phyloP scores from a whole-genome alignment of 2,797 vertebrate genomes.

The Smutsia gigantea region DNA sequence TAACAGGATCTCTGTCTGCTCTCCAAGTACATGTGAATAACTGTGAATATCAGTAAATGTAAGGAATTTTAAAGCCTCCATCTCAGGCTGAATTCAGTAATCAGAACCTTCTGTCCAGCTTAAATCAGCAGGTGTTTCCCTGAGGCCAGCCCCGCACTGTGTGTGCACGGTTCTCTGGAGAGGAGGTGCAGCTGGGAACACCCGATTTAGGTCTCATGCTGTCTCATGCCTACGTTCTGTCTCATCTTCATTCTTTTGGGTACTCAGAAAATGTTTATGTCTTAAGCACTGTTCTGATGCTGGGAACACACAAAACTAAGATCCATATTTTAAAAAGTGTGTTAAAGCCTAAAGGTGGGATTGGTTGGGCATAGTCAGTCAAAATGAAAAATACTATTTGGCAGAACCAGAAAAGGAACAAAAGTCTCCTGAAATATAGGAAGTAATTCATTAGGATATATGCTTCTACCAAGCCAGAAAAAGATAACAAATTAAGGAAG shows the following conservation, averaged over 20 bases:
- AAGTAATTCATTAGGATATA: not conserved
- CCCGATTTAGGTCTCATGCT: not conserved
- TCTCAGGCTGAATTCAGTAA: not conserved
- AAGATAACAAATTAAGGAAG: not conserved
- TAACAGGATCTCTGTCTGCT: not conserved
- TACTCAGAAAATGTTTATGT: not conserved
- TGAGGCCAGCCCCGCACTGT: rapidly evolving
- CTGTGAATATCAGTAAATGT: not conserved
- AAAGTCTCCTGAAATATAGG: not conserved
- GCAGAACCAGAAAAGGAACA: not conserved
- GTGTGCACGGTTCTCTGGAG: rapidly evolving
- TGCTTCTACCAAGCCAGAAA: not conserved
- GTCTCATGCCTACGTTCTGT: not conserved
- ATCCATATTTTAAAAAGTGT: not conserved
- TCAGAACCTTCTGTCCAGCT: not conserved
- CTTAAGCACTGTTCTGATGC: not conserved
- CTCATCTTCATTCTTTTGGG: not conserved
- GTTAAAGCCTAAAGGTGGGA: not conserved
- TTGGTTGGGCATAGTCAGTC: not conserved
- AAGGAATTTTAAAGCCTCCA: not conserved
- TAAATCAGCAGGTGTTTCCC: rapidly evolving
- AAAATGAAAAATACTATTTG: not conserved
- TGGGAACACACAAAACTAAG: not conserved
- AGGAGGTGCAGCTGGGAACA: not conserved
- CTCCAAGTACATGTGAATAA: not conserved